Evolutionary conservation across 2,113 vertebrate genomes (phyloP), one percentile per base, ranked within the genome.

Genomic region (Steatornis caripensis): DNA sequence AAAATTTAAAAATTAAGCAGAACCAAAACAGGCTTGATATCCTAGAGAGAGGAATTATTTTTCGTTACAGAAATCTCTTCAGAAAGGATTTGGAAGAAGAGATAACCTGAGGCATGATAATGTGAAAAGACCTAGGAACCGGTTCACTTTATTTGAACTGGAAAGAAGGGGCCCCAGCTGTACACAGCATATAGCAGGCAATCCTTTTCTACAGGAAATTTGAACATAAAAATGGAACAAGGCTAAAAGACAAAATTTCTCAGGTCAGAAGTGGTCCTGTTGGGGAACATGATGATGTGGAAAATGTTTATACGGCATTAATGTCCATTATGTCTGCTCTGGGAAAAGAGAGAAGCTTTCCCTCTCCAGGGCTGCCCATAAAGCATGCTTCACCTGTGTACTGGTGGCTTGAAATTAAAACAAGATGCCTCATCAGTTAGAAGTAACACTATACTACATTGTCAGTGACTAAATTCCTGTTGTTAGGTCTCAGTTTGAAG

Each of bases 401-500:
- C 83, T 87, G 55, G 80, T 80, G 2, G 2, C 36, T 84, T 57
- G 24, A 84, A 95, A 94, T 94, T 54, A 94, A 96, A 97, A 95
- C 55, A 91, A 93, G 95, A 93, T 86, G 53, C 68, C 57, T 93
- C 75, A 84, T 90, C 82, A 85, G 49, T 81, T 95, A 91, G 87
- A 66, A 90, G 62, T 86, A 88, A 62, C 70, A 64, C 41, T 48
- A 66, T 45, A 34, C 60, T 11, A 34, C 55, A 78, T 48, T 89
- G 79, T 80, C 66, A 79, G 66, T 71, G 69, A 78, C 88, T 84
- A 74, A 90, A 94, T 79, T 95, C 90, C 84, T 86, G 80, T 95
- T 96, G 89, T 77, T 92, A 90, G 48, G 37, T 66, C 91, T 97
- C 89, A 92, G 91, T 96, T 95, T 95, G 94, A 97, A 90, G 90